phyloP scores from a whole-genome alignment of 2,113 vertebrate genomes.

The Polyodon spathula region DNA sequence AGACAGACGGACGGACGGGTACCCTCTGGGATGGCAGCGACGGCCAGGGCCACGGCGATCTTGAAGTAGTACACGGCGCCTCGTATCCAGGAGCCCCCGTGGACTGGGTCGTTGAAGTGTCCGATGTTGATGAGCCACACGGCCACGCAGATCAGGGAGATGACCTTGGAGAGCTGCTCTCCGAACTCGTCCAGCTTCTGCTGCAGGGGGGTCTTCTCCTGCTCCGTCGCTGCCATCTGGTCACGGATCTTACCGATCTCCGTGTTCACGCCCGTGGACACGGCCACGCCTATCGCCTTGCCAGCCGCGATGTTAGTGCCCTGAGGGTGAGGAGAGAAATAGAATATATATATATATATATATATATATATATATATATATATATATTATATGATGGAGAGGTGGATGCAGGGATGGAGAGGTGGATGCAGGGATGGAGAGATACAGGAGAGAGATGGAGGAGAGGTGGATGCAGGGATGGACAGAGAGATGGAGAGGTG shows the following conservation, averaged over 20 bases:
- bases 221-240: constrained; percentile 88
- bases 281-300: constrained; percentile 70
- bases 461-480: no score
- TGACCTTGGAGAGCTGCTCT: constrained; percentile 90
- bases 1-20: no score
- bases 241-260: constrained; percentile 92
- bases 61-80: constrained; percentile 92
- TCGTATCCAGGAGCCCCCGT: constrained; percentile 85
- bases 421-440: no score
- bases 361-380: no score
- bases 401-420: no score
- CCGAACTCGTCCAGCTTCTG: constrained; percentile 88
- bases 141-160: constrained; percentile 87
- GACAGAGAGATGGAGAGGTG: not conserved
- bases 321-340: constrained; percentile 32
- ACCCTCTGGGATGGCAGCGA: constrained; percentile 82
- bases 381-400: no score
- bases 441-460: no score
- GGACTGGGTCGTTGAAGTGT: constrained; percentile 86
- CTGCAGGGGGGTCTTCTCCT: constrained; percentile 85
- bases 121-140: constrained; percentile 95
- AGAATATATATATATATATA: rapidly evolving
- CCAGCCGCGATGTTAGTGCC: constrained; percentile 84
- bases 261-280: constrained; percentile 71
- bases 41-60: constrained; percentile 83